Evolutionary conservation across 1,140 invertebrate genomes (phyloP), one percentile per base, ranked within the genome.

Genomic region (Oppia nitens): DNA sequence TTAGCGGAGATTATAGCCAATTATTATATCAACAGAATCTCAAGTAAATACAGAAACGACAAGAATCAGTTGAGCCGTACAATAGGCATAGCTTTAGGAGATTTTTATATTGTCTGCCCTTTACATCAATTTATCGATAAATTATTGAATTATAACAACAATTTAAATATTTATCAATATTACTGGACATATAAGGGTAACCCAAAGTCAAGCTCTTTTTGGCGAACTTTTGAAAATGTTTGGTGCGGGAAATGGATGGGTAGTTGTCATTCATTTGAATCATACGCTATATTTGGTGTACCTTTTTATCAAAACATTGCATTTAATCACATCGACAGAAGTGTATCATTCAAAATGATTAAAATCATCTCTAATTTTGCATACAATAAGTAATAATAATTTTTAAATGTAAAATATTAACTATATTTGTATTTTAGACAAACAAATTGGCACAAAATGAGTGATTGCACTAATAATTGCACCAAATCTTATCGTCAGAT

Each of bases 231-330:
- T 21, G 14, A 26, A 26, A n/a, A 24, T 2, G 47, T 57, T 26
- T 57, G 55, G 55, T 57, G 55, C 21, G 55, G 55, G 20, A 9
- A 57, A 27, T 57, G 55, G 55, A 57, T 57, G 55, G 55, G 55
- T 14, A 23, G 29, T 1, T 57, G 55, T 57, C 55, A 57, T 26
- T 14, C 11, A 4, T 57, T 57, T 57, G 55, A 57, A 50, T 47
- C 47, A 32, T 57, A 24, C n/a, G 55, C 55, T 26, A 24, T 57
- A 1, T 57, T 57, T 57, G 55, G 55, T 26, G 28, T 29, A 14
- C 55, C 55, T 2, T 57, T 57, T 51, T 40, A 47, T 14, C 23
- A 57, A 29, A 28, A 27, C 2, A 26, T 32, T 12, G n/a, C 28
- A 23, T 57, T 57, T 48, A 32, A 57, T 50, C 9, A 26, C 25